Base-by-base conservation (phyloP, 2,797 vertebrate genomes). In the Agapornis canus region DNA sequence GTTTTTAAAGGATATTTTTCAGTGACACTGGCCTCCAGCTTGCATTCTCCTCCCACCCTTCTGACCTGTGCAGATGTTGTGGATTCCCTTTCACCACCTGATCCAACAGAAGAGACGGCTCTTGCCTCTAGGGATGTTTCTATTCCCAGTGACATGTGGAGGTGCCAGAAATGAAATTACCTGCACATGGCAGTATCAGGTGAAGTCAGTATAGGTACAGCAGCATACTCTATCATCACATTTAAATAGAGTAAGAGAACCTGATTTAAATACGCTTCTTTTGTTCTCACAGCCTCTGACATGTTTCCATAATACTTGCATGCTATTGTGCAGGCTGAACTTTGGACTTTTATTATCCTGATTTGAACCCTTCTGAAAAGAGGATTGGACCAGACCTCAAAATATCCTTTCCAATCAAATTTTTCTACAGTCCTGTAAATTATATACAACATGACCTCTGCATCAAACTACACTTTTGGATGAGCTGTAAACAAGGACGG, bases 61-160 rank as follows among this genome's bases (percentile, higher is more conserved):
- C 45, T 94, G 80, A 96, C 92, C 95, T 42, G 15, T 43, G 37
- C 70, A 89, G 83, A 90, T 92, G 80, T 73, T 95, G 47, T 31
- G 18, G 61, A 88, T 72, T 89, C 29, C 42, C 45, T 90, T 71
- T 89, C 6, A 5, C 54, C 77, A 90, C 70, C 49, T 82, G 61
- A 93, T 81, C 73, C 77, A 90, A 94, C 69, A 79, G 37, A 86
- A 71, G 52, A 90, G 73, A 42, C 6, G 2, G 19, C 17, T 72
- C 17, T 76, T 72, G 35, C 66, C 83, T 86, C 39, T 68, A 80
- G 60, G 32, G 82, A 78, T 59, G 8, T 49, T 90, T 64, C 73
- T 92, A 90, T 31, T 92, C 86, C 77, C 82, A 90, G 11, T 25
- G 49, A 88, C 82, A 94, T 49, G 57, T 78, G 83, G 73, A 83